Base-by-base conservation (phyloP, 1,140 invertebrate genomes). In the Bombus breviceps region DNA sequence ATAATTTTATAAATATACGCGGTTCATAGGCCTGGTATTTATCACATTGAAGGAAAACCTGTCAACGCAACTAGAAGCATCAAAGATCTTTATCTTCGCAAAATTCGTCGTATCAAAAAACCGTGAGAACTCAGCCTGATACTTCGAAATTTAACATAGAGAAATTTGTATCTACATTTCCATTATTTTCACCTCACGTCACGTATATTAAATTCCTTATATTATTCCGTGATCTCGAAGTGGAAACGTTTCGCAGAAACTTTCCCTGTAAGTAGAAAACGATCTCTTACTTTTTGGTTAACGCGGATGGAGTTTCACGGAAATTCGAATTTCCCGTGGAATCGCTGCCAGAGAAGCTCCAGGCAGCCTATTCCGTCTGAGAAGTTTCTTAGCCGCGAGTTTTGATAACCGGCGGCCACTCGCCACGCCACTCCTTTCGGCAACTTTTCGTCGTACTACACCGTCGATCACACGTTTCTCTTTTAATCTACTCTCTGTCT, bases 261-360 rank as follows among this genome's bases (percentile, higher is more conserved):
- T 62, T 62, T n/a, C 3, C 28, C 59, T 62, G 59, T 62, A 62
- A 62, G 59, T 62, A n/a, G 15, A 41, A 28, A n/a, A 41, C 12
- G 25, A 37, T 41, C 28, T 12, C 69, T 5, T n/a, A 18, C 34
- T 69, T 34, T 37, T 68, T 9, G 8, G 13, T 37, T 18, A 10
- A 2, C n/a, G 15, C 15, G 68, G 22, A 4, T 39, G 12, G 37
- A 25, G 37, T 15, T 15, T 18, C 39, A 10, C 69, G 80, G 57
- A 82, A 82, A 82, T 82, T 82, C 71, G 81, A 75, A 75, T 82
- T 82, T 82, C 41, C 41, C 71, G 13, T 81, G 39, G 53, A 47
- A 73, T 57, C 39, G 39, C 25, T 3, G 66, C 25, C 8, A 57
- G 47, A 41, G 22, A 13, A 32, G 66, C 43, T 41, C 3, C 41